Evolutionary conservation across 1,140 invertebrate genomes (phyloP), one percentile per base, ranked within the genome.

Genomic region (Araneus ventricosus): DNA sequence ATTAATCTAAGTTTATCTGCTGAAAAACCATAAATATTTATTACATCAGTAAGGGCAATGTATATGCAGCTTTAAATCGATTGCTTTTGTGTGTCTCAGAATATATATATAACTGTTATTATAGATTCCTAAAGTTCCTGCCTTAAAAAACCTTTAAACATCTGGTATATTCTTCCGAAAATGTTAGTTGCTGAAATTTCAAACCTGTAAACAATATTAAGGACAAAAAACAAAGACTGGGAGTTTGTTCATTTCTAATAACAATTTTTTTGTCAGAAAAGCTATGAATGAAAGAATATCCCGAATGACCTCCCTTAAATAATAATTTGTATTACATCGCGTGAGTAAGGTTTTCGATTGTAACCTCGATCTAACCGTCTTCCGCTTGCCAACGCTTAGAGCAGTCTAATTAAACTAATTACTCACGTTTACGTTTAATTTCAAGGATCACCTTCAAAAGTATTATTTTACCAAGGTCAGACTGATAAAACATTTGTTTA

Each of bases 371-470:
- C 10, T 75, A 30, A 75, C 70, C 30, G 34, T 75, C 70, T 75
- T 75, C 70, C 30, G 70, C 37, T 75, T 20, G 17, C 59, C 7
- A 63, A 8, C 59, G n/a, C 24, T 63, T 63, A 5, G 4, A 75
- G 4, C 5, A 37, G 34, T 6, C 70, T 14, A 20, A 75, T 75
- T 75, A 75, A 34, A 34, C 30, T 75, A 75, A 75, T 75, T 34
- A 75, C 37, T 75, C 70, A 75, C 30, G 27, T 75, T 14, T 5
- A 37, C 14, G 17, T 75, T 75, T 37, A 17, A 34, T 75, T 75
- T 34, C 70, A 75, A 75, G 70, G 70, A 75, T 75, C 70, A 37
- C 70, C 70, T 75, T 75, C 70, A 75, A 27, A 34, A 34, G 30
- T 75, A 75, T 75, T 75, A 75, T 75, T 75, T 75, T 22, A 3